Percentiles rank a stretch among this genome's conserved stretches.
Evolutionary conservation across 2,113 vertebrate species (phyloP).

Genomic region (Pipa parva): DNA sequence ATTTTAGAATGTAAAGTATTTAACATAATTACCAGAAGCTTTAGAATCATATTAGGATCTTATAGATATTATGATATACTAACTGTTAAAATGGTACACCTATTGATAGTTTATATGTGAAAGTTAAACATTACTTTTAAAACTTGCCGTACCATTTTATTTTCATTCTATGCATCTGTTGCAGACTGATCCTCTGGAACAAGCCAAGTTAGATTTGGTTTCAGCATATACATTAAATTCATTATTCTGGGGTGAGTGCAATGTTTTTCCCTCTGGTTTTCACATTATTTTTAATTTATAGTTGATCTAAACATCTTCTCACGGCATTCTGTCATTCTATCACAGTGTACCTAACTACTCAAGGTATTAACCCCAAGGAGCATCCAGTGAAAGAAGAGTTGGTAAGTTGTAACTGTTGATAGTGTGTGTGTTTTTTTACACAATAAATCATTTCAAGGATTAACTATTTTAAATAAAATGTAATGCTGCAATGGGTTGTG

Average conservation of each 20-base stretch:
- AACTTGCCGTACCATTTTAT: too few species aligned
- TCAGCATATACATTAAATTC: slow-evolving; percentile 91
- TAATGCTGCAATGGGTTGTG: too few species aligned
- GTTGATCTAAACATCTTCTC: not conserved
- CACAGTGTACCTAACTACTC: slow-evolving; percentile 90
- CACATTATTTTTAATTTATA: not conserved
- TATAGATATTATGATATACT: too few species aligned
- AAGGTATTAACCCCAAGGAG: slow-evolving; percentile 91
- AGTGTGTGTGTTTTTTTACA: too few species aligned
- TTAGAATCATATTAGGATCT: too few species aligned
- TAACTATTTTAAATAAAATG: too few species aligned
- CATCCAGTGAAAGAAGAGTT: slow-evolving; percentile 93
- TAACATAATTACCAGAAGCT: too few species aligned
- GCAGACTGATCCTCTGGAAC: slow-evolving; percentile 88
- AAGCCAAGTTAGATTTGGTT: slow-evolving; percentile 93
- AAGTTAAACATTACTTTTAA: too few species aligned
- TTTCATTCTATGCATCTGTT: slow-evolving; percentile 44
- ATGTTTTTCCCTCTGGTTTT: not conserved
- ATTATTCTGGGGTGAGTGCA: slow-evolving; percentile 92
- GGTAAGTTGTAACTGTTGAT: slow-evolving; percentile 61
- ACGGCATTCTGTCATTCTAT: slow-evolving; percentile 2
- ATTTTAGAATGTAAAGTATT: too few species aligned
- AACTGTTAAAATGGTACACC: too few species aligned
- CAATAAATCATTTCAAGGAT: too few species aligned
- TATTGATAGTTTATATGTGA: too few species aligned